phyloP scores from a whole-genome alignment of 2,797 vertebrate genomes.

The Stomatorhinus walkeri region DNA sequence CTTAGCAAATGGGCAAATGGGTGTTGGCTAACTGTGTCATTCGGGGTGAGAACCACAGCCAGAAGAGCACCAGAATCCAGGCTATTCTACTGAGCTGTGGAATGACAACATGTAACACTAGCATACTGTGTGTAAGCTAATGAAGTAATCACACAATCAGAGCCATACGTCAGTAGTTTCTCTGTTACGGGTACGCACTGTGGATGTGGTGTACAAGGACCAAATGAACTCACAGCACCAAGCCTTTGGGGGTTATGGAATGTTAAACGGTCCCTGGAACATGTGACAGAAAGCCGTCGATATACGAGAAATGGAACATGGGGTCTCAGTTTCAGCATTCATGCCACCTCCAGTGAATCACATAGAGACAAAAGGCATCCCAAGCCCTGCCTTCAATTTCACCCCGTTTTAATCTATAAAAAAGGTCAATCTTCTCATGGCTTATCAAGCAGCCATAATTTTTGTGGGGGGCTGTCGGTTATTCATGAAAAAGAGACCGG shows the following conservation, averaged over 20 bases:
- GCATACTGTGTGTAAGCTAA: neutral
- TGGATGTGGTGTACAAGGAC: neutral
- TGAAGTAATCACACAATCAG: neutral
- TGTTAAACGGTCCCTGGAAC: neutral
- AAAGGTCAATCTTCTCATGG: neutral
- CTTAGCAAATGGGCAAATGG: neutral
- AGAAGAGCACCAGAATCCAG: neutral
- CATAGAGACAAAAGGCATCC: neutral
- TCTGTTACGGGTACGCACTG: neutral
- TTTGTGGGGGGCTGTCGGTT: neutral
- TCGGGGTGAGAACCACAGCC: neutral
- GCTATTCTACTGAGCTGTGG: neutral
- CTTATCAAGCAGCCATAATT: neutral
- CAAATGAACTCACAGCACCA: neutral
- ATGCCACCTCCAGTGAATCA: neutral
- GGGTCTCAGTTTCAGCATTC: neutral
- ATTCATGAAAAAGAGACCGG: neutral
- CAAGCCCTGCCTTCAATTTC: neutral
- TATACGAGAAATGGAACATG: neutral
- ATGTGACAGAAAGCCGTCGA: neutral
- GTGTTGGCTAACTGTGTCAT: neutral
- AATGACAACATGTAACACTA: neutral
- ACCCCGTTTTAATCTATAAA: conserved; percentile 4
- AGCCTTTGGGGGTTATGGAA: neutral
- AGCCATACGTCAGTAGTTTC: neutral